Percentiles rank a stretch among this genome's conserved stretches.
These are phyloP conservation scores for Vicugna pacos DNA, from an alignment of 2,113 vertebrate genomes.

Conservation along the genomic window DNA sequence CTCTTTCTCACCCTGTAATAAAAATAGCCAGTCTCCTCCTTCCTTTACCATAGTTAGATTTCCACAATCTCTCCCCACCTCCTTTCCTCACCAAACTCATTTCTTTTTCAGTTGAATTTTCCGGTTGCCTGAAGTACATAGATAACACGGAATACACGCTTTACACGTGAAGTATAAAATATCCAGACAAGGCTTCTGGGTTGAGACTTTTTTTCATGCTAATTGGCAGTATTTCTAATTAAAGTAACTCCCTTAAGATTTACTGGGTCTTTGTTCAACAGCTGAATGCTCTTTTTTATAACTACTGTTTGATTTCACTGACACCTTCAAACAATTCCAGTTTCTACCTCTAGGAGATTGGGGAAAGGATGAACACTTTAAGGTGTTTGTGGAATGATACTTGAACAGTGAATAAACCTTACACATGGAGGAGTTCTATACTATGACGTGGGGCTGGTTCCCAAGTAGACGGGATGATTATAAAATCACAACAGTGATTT, in stretches of 20 bases:
- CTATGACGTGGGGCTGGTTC: neutral
- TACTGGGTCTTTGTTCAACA: constrained; percentile 15
- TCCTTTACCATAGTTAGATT: neutral
- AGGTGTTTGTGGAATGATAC: neutral
- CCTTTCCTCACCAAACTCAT: neutral
- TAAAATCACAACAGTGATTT: constrained; percentile 9
- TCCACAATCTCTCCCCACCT: neutral
- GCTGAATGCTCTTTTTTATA: constrained; percentile 5
- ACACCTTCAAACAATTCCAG: neutral
- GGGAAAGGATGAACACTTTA: neutral
- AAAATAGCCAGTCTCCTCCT: neutral
- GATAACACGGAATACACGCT: neutral
- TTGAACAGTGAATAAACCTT: neutral
- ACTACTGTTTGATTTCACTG: neutral
- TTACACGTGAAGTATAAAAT: neutral
- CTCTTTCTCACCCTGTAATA: neutral
- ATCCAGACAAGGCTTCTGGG: neutral
- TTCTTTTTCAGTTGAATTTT: constrained; percentile 38
- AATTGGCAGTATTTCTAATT: neutral
- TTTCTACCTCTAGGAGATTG: neutral
- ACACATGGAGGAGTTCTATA: neutral
- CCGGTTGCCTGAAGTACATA: neutral
- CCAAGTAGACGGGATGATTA: neutral
- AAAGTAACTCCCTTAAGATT: neutral
- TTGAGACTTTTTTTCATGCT: neutral